Evolutionary conservation across 1,140 invertebrate genomes (phyloP).

Genomic region (Monochamus saltuarius): DNA sequence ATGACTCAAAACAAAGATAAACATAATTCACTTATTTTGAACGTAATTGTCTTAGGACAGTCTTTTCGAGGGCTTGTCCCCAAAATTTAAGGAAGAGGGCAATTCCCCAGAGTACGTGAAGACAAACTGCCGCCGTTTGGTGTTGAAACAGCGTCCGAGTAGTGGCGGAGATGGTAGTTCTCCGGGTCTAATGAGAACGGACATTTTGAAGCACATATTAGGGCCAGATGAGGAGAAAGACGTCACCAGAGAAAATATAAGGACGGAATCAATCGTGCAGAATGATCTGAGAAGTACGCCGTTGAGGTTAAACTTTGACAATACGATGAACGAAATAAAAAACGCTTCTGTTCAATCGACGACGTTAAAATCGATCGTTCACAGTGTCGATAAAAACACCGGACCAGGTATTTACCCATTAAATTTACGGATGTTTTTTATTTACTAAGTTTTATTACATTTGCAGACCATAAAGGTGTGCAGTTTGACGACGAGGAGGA

Average conservation of each 20-base stretch:
- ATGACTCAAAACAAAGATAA: too few species aligned
- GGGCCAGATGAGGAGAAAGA: slow-evolving; percentile 13
- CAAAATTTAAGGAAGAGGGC: slow-evolving; percentile 10
- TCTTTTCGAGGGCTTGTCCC: slow-evolving; percentile 27
- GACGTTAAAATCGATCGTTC: too few species aligned
- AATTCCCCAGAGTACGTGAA: slow-evolving; percentile 24
- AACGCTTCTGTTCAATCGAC: too few species aligned
- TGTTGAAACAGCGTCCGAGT: slow-evolving; percentile 21
- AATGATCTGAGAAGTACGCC: slow-evolving; percentile 12
- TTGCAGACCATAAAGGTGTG: neutral
- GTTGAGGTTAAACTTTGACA: slow-evolving; percentile 21
- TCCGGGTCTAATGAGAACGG: slow-evolving; percentile 12
- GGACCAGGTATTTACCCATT: neutral
- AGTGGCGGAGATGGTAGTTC: slow-evolving; percentile 1
- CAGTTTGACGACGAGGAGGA: slow-evolving; percentile 21
- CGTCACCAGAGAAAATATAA: slow-evolving; percentile 14
- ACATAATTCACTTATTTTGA: too few species aligned
- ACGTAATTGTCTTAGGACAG: slow-evolving; percentile 30
- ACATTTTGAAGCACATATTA: slow-evolving; percentile 25
- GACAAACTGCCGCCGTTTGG: slow-evolving; percentile 24
- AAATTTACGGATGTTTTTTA: neutral
- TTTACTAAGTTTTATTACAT: too few species aligned
- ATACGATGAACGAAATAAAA: slow-evolving; percentile 8
- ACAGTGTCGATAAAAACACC: too few species aligned
- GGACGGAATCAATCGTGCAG: neutral